Percentiles rank a stretch among this genome's conserved stretches.
These are phyloP conservation scores for Acipenser oxyrinchus DNA, from an alignment of 2,797 vertebrate genomes.

Conservation along the genomic window DNA sequence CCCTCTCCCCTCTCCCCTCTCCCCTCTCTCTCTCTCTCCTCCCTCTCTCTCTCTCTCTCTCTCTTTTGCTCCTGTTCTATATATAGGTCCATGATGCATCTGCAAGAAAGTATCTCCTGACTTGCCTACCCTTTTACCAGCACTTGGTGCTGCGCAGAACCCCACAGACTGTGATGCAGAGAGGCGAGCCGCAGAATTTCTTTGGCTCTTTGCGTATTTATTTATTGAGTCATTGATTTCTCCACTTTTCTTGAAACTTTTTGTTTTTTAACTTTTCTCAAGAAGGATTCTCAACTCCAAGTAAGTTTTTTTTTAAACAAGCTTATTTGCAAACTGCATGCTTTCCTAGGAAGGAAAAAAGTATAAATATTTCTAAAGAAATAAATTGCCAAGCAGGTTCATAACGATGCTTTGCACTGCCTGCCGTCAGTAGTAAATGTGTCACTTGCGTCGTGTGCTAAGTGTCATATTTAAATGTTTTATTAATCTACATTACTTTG, in stretches of 20 bases:
- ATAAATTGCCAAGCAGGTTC: no score
- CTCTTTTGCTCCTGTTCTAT: slow-evolving; percentile 61
- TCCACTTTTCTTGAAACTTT: slow-evolving; percentile 28
- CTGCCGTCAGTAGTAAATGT: no score
- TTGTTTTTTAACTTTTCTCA: slow-evolving; percentile 19
- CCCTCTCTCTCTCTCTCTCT: slow-evolving; percentile 29
- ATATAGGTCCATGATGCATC: slow-evolving; percentile 80
- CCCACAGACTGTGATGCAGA: slow-evolving; percentile 44
- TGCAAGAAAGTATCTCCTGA: slow-evolving; percentile 74
- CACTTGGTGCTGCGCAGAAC: slow-evolving; percentile 58
- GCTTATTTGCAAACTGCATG: slow-evolving; percentile 21
- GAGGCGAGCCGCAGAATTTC: slow-evolving; percentile 40
- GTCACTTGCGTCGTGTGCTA: not conserved
- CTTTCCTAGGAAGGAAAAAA: not conserved
- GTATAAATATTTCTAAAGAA: not conserved
- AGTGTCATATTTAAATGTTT: not conserved
- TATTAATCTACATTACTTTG: slow-evolving; percentile 17
- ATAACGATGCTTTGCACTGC: slow-evolving; percentile 4
- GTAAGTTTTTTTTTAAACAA: slow-evolving; percentile 49
- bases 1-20: not conserved
- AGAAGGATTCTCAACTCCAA: slow-evolving; percentile 46
- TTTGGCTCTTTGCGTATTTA: no score
- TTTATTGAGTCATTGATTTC: slow-evolving; percentile 10
- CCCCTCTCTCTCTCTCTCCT: slow-evolving; percentile 1
- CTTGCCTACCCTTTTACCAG: slow-evolving; percentile 68